Conservation (phyloP, 2,888 invertebrate species). For the Orthosia gracilis region DNA sequence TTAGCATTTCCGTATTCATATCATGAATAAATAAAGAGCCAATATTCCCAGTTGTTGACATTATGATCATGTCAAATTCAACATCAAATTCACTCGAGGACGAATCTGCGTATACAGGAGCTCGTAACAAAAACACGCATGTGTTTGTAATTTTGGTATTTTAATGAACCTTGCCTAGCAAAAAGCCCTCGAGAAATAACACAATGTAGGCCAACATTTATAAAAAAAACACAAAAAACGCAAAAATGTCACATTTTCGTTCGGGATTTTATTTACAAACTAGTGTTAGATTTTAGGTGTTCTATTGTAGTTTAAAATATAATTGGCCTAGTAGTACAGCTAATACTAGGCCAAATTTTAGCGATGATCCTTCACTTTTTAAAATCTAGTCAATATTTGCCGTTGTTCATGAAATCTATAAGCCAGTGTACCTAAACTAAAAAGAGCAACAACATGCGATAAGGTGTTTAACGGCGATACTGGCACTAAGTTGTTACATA, state of each 20-base stretch:
- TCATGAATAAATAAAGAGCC: background rate
- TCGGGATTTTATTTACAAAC: too few relatives aligned
- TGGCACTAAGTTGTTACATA: too few relatives aligned
- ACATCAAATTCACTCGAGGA: background rate
- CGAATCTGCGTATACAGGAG: background rate
- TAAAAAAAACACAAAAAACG: too few relatives aligned
- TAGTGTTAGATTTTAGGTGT: background rate
- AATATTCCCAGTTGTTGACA: background rate
- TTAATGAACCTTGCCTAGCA: background rate
- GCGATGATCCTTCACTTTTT: background rate
- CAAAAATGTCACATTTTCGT: too few relatives aligned
- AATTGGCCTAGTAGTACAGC: background rate
- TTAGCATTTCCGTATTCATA: too few relatives aligned
- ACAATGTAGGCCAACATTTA: background rate
- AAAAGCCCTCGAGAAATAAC: background rate
- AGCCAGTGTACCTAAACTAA: too few relatives aligned
- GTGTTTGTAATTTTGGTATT: slow-evolving; percentile 2
- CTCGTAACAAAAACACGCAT: background rate
- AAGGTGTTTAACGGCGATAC: too few relatives aligned
- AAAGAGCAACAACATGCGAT: too few relatives aligned
- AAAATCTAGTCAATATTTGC: background rate
- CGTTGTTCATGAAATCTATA: background rate
- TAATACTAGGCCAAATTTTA: too few relatives aligned
- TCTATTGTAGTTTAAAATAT: background rate
- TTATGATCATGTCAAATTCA: background rate